Base-by-base conservation (phyloP, 2,888 invertebrate species). In the Neuroscelio doddi region DNA sequence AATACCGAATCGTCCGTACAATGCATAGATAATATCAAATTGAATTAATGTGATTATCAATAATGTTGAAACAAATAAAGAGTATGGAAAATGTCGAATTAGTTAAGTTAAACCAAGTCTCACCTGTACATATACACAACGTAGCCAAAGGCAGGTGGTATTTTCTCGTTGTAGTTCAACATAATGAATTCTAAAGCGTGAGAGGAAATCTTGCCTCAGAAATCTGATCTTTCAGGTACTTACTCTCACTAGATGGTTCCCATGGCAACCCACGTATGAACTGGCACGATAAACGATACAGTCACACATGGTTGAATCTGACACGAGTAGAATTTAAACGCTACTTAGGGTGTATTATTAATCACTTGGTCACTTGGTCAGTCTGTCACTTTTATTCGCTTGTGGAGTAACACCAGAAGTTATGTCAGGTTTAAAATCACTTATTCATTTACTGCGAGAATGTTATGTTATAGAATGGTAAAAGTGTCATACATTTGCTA, bases 151-250 rank as follows among this genome's bases (percentile, higher is more conserved):
- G 38, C 38, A 38, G 38, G 38, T 38, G 38, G 38, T 38, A 38
- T 38, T 38, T 38, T 38, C 38, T 38, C 38, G 38, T 17, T 16
- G 38, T n/a, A 38, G 38, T 17, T 15, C 16, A 38, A 17, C 38
- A 17, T 38, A 38, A 38, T 38, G 38, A 38, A 38, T 38, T 38
- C n/a, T 17, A 9, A 38, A 38, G 16, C 38, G 55, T 65, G 63
- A 52, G 50, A 64, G 62, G 51, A 78, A 78, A 78, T 75, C 79
- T 55, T 50, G 45, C 27, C 27, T 71, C 50, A 78, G 73, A 78
- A 78, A 79, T 78, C 77, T 78, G 77, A 80, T 79, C 80, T 80
- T 80, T 80, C 34, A 41, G 17, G 39, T 44, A 57, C 34, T 59
- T 50, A 64, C 44, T 58, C 58, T 63, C 41, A 39, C 52, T 65